Evolutionary conservation across 2,888 invertebrate genomes (phyloP).

Genomic region (Pachymerium ferrugineum): DNA sequence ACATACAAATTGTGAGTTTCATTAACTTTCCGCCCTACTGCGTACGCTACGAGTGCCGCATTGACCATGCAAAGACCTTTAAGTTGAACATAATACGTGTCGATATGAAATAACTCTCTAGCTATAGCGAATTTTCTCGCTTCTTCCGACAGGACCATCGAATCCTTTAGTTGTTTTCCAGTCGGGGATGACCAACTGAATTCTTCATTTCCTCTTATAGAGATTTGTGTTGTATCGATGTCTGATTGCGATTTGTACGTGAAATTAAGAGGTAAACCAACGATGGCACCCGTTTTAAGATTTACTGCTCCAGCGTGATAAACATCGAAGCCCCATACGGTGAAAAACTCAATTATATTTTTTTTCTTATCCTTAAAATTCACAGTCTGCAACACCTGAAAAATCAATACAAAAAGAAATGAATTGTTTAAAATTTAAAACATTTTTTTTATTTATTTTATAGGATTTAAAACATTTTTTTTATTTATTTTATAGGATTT

Average conservation of each 20-base stretch:
- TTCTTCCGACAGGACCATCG: constrained; percentile 67
- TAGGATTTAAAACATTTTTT: background rate
- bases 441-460: background rate
- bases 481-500: no score
- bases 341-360: constrained; percentile 57
- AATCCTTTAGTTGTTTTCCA: constrained; percentile 59
- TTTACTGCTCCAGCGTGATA: constrained; percentile 60
- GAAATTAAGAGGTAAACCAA: constrained; percentile 72
- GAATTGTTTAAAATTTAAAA: background rate
- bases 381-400: constrained; percentile 36
- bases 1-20: constrained; percentile 54
- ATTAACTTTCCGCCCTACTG: constrained; percentile 54
- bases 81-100: constrained; percentile 56
- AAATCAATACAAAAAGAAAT: background rate
- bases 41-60: constrained; percentile 54
- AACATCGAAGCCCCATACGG: constrained; percentile 66
- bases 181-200: constrained; percentile 62
- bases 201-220: constrained; percentile 58
- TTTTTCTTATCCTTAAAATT: constrained; percentile 33
- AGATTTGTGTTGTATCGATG: constrained; percentile 57
- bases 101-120: constrained; percentile 61
- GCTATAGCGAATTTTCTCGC: constrained; percentile 76
- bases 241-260: constrained; percentile 55
- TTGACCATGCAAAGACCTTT: constrained; percentile 55
- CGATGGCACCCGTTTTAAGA: constrained; percentile 56